A percentile compares a stretch with the other conserved stretches of the same genome.
Conservation (phyloP, 2,113 vertebrate species). For the Gymnobelideus leadbeateri region DNA sequence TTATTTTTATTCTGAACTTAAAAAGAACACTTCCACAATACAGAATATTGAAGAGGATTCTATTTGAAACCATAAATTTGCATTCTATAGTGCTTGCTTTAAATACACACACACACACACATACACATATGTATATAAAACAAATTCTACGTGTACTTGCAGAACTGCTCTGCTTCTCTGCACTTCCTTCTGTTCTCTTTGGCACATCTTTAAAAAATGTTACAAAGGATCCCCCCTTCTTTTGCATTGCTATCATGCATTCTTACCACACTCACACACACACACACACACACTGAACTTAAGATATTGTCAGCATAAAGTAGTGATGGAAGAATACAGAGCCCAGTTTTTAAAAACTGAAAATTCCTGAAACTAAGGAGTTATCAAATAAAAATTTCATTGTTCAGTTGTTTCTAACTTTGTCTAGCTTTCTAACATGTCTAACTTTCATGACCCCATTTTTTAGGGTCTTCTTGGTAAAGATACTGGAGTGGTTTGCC, state of each 20-base stretch:
- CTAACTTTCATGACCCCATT: too few species aligned
- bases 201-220: too few species aligned
- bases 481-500: too few species aligned
- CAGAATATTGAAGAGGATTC: background rate
- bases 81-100: background rate
- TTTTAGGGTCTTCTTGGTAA: too few species aligned
- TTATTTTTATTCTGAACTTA: background rate
- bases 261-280: too few species aligned
- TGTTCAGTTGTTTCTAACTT: too few species aligned
- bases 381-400: background rate
- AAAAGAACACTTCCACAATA: background rate
- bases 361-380: background rate
- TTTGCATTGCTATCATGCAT: too few species aligned
- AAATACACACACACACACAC: background rate
- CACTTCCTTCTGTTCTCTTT: background rate
- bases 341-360: conserved; percentile 12
- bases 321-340: conserved; percentile 10
- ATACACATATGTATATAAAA: background rate
- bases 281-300: too few species aligned
- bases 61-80: background rate
- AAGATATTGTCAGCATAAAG: background rate
- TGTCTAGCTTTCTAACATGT: too few species aligned
- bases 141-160: background rate
- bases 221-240: too few species aligned
- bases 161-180: background rate